Evolutionary conservation across 2,888 invertebrate genomes (phyloP).

Genomic region (Dermolepida albohirtum): DNA sequence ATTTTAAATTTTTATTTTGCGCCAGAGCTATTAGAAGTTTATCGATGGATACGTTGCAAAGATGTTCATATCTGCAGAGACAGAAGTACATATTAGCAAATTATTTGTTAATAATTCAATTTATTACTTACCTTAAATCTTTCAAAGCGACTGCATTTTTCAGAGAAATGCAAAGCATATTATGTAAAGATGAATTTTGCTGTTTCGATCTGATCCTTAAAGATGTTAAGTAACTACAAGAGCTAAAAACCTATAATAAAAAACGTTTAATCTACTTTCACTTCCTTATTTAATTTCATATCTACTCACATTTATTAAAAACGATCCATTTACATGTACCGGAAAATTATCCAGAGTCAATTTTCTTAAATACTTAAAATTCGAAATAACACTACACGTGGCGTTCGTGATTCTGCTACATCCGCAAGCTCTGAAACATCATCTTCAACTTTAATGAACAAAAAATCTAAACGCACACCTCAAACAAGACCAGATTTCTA

Average conservation of each 20-base stretch:
- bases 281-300: neutral
- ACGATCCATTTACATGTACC: conserved; percentile 29
- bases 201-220: conserved; percentile 33
- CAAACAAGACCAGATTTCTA: conserved; percentile 32
- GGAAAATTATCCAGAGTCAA: conserved; percentile 35
- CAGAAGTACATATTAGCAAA: neutral
- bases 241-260: conserved; percentile 35
- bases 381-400: conserved; percentile 8
- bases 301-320: conserved; percentile 30
- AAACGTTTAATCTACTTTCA: neutral
- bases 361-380: conserved; percentile 33
- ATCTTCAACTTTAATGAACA: neutral
- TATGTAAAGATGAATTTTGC: conserved; percentile 35
- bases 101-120: neutral
- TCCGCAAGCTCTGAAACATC: conserved; percentile 17
- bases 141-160: conserved; percentile 16
- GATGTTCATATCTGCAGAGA: conserved; percentile 34
- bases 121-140: conserved; percentile 23
- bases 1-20: conserved; percentile 24
- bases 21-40: conserved; percentile 26
- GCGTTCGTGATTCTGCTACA: conserved; percentile 22
- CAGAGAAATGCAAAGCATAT: conserved; percentile 30
- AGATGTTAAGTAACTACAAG: conserved; percentile 29
- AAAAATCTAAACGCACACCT: conserved; percentile 6
- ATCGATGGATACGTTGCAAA: conserved; percentile 38